Percentiles rank a stretch among this genome's conserved stretches.
Evolutionary conservation across 2,113 vertebrate species (phyloP).

Genomic region (Pedetes capensis): DNA sequence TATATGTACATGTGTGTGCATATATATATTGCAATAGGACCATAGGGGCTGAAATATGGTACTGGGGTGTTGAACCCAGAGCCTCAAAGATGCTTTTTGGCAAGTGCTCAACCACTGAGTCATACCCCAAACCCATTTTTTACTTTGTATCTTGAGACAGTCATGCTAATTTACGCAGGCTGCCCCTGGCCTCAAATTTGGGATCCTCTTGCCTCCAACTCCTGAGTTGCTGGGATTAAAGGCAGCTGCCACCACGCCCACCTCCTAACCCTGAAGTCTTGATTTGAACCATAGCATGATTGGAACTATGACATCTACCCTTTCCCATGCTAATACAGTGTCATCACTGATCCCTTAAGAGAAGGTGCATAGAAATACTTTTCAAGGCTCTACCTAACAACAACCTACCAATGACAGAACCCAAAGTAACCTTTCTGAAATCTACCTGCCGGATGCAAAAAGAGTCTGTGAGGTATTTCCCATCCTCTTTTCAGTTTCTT

Average conservation of each 20-base stretch:
- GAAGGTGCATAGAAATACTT: neutral
- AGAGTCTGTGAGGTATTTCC: neutral
- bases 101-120: too few relatives aligned
- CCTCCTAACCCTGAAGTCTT: neutral
- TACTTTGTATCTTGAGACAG: too few relatives aligned
- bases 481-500: neutral
- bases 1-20: too few relatives aligned
- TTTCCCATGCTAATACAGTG: neutral
- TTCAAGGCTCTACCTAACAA: accelerated
- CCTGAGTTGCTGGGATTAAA: too few relatives aligned
- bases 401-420: neutral
- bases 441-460: neutral
- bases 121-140: too few relatives aligned
- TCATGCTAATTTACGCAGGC: too few relatives aligned
- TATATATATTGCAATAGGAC: neutral
- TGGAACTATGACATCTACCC: neutral
- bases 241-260: too few relatives aligned
- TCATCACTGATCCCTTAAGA: neutral
- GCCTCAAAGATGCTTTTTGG: too few relatives aligned
- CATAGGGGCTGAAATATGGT: neutral
- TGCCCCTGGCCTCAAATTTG: too few relatives aligned
- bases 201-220: too few relatives aligned
- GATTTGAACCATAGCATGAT: neutral
- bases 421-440: neutral
- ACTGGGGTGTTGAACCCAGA: too few relatives aligned